Percentiles rank a stretch among this genome's conserved stretches.
phyloP scores from a whole-genome alignment of 2,113 vertebrate species.

The human region GRCh38 chr13:78984501-78985000 shows the following conservation, averaged over 20 bases:
- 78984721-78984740: not conserved
- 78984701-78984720: not conserved
- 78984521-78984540: not conserved
- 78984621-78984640: not conserved
- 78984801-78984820: not conserved
- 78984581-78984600: not conserved
- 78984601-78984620: not conserved
- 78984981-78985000: not conserved
- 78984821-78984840: not conserved
- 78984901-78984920: not conserved
- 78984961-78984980: not conserved
- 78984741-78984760: not conserved
- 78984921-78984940: not conserved
- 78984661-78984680: not conserved
- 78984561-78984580: not conserved
- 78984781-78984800: slow-evolving; percentile 38
- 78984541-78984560: not conserved
- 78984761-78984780: not conserved
- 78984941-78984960: not conserved
- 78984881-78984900: not conserved
- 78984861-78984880: not conserved
- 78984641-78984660: not conserved
- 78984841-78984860: not conserved
- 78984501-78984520: not conserved
- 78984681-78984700: not conserved